phyloP scores from a whole-genome alignment of 2,113 vertebrate species.

The Numida meleagris region DNA sequence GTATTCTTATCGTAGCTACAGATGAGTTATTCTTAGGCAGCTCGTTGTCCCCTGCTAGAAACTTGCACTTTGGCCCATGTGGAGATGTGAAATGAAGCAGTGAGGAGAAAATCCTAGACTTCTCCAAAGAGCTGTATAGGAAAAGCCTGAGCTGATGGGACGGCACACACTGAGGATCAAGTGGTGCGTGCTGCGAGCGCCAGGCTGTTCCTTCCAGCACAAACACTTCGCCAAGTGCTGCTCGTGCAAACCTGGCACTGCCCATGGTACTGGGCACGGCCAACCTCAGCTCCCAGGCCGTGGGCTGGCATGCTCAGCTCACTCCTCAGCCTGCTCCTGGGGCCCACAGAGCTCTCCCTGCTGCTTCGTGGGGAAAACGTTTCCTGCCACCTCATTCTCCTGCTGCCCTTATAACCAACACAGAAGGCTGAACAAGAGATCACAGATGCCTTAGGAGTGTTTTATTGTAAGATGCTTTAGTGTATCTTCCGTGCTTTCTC shows the following conservation, averaged over 20 bases:
- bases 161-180: background rate
- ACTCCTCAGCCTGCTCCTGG: background rate
- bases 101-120: background rate
- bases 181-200: background rate
- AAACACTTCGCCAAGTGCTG: background rate
- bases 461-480: background rate
- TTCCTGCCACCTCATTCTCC: background rate
- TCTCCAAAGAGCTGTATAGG: background rate
- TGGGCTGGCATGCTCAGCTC: background rate
- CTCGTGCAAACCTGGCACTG: accelerated
- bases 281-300: accelerated
- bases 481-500: background rate
- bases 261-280: accelerated
- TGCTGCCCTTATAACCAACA: background rate
- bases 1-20: background rate
- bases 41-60: background rate
- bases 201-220: background rate
- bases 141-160: background rate
- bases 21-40: background rate
- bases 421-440: background rate
- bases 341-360: background rate
- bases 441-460: background rate
- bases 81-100: background rate
- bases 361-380: accelerated
- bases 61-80: accelerated